These are phyloP conservation scores for Cyanistes caeruleus DNA, from an alignment of 2,113 vertebrate species.

Conservation along the genomic window DNA sequence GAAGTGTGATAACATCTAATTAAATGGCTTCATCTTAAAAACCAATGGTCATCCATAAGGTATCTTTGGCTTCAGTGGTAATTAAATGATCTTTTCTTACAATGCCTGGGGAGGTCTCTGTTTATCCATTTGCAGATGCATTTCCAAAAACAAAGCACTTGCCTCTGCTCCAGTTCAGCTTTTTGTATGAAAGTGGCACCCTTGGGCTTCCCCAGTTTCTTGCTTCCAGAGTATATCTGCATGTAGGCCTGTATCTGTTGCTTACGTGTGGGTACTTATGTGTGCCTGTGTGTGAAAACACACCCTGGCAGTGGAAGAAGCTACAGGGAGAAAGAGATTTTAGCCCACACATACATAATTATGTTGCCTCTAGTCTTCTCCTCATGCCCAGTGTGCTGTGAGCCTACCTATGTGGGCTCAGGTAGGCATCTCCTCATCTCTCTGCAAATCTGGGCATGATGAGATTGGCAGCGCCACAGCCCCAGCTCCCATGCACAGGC, in stretches of 20 bases:
- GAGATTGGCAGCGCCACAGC: background rate
- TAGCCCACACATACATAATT: background rate
- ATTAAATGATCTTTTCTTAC: background rate
- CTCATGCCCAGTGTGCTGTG: background rate
- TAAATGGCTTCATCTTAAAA: background rate
- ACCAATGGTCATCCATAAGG: background rate
- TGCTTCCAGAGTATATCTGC: background rate
- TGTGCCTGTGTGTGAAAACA: background rate
- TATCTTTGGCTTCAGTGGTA: background rate
- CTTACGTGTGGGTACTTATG: background rate
- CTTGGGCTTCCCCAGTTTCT: background rate
- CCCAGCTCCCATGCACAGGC: background rate
- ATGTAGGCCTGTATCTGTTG: background rate
- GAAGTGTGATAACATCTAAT: background rate
- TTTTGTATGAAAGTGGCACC: background rate
- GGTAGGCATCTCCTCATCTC: background rate
- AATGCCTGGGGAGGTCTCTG: background rate
- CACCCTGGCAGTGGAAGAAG: background rate
- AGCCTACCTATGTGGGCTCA: rapidly evolving
- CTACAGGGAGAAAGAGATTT: background rate
- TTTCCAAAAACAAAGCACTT: background rate
- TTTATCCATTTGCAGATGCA: background rate
- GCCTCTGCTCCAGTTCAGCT: background rate
- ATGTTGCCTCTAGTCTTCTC: background rate
- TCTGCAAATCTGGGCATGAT: background rate